These are phyloP conservation scores for Sesia bembeciformis DNA, from an alignment of 2,888 invertebrate species.

Conservation along the genomic window DNA sequence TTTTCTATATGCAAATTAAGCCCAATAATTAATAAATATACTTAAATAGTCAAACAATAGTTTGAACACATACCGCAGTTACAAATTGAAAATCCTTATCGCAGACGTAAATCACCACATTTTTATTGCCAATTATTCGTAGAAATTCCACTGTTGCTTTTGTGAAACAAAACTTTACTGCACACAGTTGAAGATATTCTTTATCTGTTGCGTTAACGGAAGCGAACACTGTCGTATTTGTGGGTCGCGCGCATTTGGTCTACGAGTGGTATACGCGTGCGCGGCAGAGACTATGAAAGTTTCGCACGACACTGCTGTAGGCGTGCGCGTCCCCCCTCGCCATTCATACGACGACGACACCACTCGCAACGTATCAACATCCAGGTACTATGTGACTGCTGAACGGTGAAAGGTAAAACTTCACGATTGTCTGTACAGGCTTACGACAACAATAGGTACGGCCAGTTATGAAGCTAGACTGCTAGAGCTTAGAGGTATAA, in stretches of 20 bases:
- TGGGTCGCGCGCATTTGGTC: not conserved
- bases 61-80: conserved; percentile 38
- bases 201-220: not conserved
- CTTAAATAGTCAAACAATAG: conserved; percentile 17
- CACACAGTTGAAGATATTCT: not conserved
- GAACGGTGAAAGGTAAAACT: conserved; percentile 16
- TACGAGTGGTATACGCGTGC: conserved; percentile 4
- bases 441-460: too few species aligned
- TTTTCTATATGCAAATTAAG: not conserved
- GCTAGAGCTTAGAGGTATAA: too few species aligned
- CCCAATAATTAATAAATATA: not conserved
- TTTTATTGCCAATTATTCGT: not conserved
- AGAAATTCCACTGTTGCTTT: not conserved
- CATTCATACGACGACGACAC: conserved; percentile 11
- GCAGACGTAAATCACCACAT: not conserved
- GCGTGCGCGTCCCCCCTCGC: conserved; percentile 12
- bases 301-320: conserved; percentile 26
- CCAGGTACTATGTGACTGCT: conserved; percentile 1
- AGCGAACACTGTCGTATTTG: not conserved
- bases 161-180: not conserved
- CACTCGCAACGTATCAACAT: conserved; percentile 7
- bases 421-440: not conserved
- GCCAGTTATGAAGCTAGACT: too few species aligned
- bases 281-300: conserved; percentile 33
- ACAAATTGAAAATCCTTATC: conserved; percentile 44